These are phyloP conservation scores for Diorhabda sublineata DNA, from an alignment of 1,140 invertebrate species.

Conservation along the genomic window DNA sequence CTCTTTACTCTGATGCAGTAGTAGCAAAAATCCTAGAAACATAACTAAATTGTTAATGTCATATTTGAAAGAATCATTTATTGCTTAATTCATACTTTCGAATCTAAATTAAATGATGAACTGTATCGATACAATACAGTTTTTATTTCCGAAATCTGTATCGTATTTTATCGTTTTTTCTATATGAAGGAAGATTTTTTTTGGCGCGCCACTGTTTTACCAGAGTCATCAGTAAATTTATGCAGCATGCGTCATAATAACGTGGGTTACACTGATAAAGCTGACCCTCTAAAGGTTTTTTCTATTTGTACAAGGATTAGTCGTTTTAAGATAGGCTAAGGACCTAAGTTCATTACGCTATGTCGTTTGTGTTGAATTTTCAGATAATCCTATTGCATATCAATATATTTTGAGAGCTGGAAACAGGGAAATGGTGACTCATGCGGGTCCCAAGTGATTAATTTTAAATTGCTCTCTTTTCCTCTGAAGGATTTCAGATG, in stretches of 20 bases:
- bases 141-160: background rate
- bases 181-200: no score
- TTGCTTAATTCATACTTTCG: no score
- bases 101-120: no score
- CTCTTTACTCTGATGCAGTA: no score
- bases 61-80: no score
- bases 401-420: background rate
- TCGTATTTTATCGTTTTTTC: background rate
- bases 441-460: background rate
- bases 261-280: conserved; percentile 17
- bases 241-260: conserved; percentile 18
- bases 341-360: conserved; percentile 11
- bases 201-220: background rate
- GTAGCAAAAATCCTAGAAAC: no score
- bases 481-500: no score
- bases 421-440: background rate
- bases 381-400: conserved; percentile 1
- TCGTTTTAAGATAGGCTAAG: conserved; percentile 10
- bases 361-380: conserved; percentile 11
- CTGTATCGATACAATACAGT: no score
- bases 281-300: conserved; percentile 18
- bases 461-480: background rate
- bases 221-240: conserved; percentile 8
- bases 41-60: no score
- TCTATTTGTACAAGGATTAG: conserved; percentile 16